Base-by-base conservation (phyloP, 2,113 vertebrate genomes). In the Herpailurus yagouaroundi region DNA sequence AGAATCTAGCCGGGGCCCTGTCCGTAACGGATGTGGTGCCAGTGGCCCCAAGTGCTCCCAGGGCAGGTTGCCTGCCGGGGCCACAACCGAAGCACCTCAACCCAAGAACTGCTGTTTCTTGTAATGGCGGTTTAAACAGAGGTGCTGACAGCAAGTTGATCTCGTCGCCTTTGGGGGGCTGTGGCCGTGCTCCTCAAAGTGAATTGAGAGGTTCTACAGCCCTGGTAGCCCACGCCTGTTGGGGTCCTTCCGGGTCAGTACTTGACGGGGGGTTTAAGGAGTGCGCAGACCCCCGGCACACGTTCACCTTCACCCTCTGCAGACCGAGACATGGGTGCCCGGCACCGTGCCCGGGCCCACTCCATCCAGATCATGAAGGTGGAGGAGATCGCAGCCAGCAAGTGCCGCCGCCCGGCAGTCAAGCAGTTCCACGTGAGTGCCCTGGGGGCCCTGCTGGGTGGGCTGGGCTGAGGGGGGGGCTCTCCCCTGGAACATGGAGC, bases 341-440 rank as follows among this genome's bases (percentile, higher is more conserved):
- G 99, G 87, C 99, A 99, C 80, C 99, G 99, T 1, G 99, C 99
- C 71, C 99, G 99, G 0, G 99, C 99, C 87, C 99, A 99, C 96
- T 99, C 99, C 19, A 99, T 99, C 98, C 99, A 99, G 99, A 99
- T 99, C 98, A 99, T 99, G 99, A 99, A 99, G 97, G 99, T 99
- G 11, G 99, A 99, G 97, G 99, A 99, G 82, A 99, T 99, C 2
- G 98, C 99, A 1, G 99, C 99, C 83, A 99, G 99, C 99, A 99
- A 99, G 97, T 99, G 99, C 98, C 99, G 99, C 91, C 99, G 99
- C 94, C 99, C 99, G 0, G 99, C 99, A 0, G 99, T 99, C 98
- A 99, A 99, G 99, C 99, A 99, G 99, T 99, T 99, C 99, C 99
- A 99, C 55, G 99, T 99, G 98, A 99, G 99, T 99, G 52, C 60